Conservation (phyloP, 2,113 vertebrate species). For the Petrocephalus microphthalmus region DNA sequence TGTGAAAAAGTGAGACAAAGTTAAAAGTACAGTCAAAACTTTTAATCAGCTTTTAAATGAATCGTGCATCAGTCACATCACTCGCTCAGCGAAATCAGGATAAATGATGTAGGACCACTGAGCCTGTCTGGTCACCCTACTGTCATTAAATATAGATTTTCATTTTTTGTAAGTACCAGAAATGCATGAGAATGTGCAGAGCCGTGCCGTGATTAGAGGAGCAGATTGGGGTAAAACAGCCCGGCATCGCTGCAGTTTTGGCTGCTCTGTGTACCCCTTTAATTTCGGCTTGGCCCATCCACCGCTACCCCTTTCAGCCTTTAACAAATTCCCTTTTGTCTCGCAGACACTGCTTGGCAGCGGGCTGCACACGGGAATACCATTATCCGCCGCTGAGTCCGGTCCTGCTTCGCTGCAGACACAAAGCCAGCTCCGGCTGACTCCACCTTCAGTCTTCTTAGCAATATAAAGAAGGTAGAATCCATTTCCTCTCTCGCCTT, state of each 20-base stretch:
- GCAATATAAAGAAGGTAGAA: slow-evolving; percentile 65
- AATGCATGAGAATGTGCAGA: background rate
- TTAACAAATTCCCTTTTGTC: slow-evolving; percentile 2
- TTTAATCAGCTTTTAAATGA: background rate
- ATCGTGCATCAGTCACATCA: background rate
- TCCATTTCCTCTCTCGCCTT: slow-evolving; percentile 48
- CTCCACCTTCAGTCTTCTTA: slow-evolving; percentile 65
- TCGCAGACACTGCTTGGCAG: background rate
- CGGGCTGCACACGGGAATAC: background rate
- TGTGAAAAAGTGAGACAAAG: background rate
- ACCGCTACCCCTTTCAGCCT: background rate
- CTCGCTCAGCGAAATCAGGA: background rate
- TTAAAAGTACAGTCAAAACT: background rate
- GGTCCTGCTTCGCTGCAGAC: slow-evolving; percentile 40
- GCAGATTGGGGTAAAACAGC: background rate
- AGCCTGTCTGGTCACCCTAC: background rate
- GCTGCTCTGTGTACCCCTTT: background rate
- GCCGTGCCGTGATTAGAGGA: background rate
- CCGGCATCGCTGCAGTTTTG: background rate
- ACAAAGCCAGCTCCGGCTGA: slow-evolving; percentile 54
- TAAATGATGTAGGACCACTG: background rate
- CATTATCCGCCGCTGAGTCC: background rate
- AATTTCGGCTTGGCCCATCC: background rate
- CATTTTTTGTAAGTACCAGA: background rate
- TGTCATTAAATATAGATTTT: background rate